Base-by-base conservation (phyloP, 2,888 invertebrate species). In the Acanthosepion esculentum region DNA sequence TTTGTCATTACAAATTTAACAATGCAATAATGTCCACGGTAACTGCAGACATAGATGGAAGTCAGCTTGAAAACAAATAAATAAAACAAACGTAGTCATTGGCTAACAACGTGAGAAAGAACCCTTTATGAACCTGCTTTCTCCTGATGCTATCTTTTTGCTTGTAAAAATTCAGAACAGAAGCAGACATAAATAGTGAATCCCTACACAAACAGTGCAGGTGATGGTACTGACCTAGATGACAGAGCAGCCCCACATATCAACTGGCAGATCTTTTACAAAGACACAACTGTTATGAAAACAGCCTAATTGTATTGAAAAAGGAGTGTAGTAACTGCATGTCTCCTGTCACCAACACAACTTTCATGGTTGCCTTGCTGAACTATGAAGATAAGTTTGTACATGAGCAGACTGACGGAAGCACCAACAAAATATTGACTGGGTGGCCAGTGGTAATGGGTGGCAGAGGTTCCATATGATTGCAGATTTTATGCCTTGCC, bases 221-320 rank as follows among this genome's bases (percentile, higher is more conserved):
- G 78, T 78, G 78, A 78, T n/a, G n/a, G 29, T 78, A 78, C 78
- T 78, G 78, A 29, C 78, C 78, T n/a, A 78, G n/a, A 78, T 78
- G 78, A 78, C 78, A 78, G 78, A n/a, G n/a, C 8, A 78, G 10
- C 78, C 78, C 12, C n/a, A n/a, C 12, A 8, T 78, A 78, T 78
- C 78, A 78, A 78, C 78, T n/a, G 78, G 78, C n/a, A 78, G 78
- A 78, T 78, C 78, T 78, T n/a, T 78, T 78, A 78, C 78, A 29
- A n/a, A 78, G 78, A 78, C n/a, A n/a, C 78, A n/a, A 78, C 78
- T 78, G 78, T n/a, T 2, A 78, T n/a, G 78, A n/a, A n/a, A 78
- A n/a, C 78, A n/a, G 29, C 78, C n/a, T 78, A 78, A 78, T 78
- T 78, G 78, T 10, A n/a, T 78, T 8, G 78, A 78, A n/a, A n/a